These are phyloP conservation scores for Cottoperca gobio DNA, from an alignment of 2,797 vertebrate genomes.

Conservation along the genomic window DNA sequence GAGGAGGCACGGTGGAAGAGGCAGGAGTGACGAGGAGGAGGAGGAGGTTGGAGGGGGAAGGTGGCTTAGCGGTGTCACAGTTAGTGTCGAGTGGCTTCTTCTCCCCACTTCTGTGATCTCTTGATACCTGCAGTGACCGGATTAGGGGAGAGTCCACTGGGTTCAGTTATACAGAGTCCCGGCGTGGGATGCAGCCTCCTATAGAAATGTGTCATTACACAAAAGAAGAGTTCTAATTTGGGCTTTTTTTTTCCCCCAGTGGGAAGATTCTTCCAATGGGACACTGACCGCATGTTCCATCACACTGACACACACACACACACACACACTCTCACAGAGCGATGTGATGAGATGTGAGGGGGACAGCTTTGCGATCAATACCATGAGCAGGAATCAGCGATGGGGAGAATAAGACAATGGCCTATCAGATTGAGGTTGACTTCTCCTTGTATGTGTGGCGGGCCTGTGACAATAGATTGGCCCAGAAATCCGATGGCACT, in stretches of 20 bases:
- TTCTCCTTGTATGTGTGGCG: slow-evolving; percentile 89
- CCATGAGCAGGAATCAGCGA: slow-evolving; percentile 88
- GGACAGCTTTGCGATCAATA: slow-evolving; percentile 86
- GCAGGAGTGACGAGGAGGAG: slow-evolving; percentile 37
- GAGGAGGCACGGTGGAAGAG: slow-evolving; percentile 75
- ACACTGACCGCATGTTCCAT: slow-evolving; percentile 70
- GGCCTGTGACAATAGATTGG: slow-evolving; percentile 88
- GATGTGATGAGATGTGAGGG: slow-evolving; percentile 82
- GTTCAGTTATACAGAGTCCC: slow-evolving; percentile 45
- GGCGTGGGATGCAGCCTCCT: background rate
- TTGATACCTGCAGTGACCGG: slow-evolving; percentile 60
- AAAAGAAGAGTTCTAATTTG: slow-evolving; percentile 45
- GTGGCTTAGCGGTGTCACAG: slow-evolving; percentile 60
- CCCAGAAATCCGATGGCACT: slow-evolving; percentile 89
- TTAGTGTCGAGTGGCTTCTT: slow-evolving; percentile 70
- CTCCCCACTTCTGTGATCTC: slow-evolving; percentile 70
- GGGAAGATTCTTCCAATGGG: slow-evolving; percentile 54
- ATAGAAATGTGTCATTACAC: slow-evolving; percentile 53
- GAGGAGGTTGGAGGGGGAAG: slow-evolving; percentile 20
- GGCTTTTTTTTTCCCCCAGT: slow-evolving; percentile 31
- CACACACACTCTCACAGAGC: slow-evolving; percentile 56
- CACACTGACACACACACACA: slow-evolving; percentile 59
- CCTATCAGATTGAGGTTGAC: slow-evolving; percentile 92
- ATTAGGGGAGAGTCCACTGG: slow-evolving; percentile 58
- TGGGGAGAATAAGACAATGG: slow-evolving; percentile 90